Percentiles rank a stretch among this genome's conserved stretches.
Conservation (phyloP, 2,888 invertebrate species). For the Tachina lurida region DNA sequence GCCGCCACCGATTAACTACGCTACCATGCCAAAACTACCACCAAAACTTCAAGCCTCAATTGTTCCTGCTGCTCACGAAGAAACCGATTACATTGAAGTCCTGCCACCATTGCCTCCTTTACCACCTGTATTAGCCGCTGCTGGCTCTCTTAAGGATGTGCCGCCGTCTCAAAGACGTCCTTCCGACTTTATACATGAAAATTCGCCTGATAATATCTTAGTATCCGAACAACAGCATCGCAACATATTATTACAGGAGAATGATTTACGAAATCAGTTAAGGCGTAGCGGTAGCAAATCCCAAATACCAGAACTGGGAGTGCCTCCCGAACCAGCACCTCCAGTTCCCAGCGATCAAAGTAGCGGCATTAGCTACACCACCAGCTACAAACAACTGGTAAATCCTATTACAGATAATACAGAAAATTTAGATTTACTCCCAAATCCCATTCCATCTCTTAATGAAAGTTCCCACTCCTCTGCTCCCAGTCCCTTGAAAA, state of each 20-base stretch:
- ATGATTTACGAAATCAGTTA: conserved; percentile 81
- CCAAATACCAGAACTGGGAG: conserved; percentile 74
- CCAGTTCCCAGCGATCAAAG: conserved; percentile 75
- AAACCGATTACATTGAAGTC: conserved; percentile 79
- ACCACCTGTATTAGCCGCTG: conserved; percentile 67
- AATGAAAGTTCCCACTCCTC: conserved; percentile 2
- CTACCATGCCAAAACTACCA: conserved; percentile 79
- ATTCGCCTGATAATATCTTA: conserved; percentile 81
- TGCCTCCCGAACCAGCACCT: conserved; percentile 77
- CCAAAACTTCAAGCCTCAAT: conserved; percentile 60
- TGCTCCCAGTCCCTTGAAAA: conserved; percentile 22
- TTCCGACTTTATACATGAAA: conserved; percentile 81
- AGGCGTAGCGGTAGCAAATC: conserved; percentile 71
- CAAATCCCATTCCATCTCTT: conserved; percentile 74
- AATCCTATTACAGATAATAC: conserved; percentile 81
- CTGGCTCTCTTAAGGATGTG: conserved; percentile 69
- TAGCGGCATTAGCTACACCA: conserved; percentile 60
- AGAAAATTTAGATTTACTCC: conserved; percentile 77
- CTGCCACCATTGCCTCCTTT: conserved; percentile 76
- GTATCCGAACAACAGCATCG: conserved; percentile 82
- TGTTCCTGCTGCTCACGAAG: conserved; percentile 67
- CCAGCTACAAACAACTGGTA: conserved; percentile 78
- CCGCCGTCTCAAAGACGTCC: conserved; percentile 79
- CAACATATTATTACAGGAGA: conserved; percentile 81
- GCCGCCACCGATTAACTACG: conserved; percentile 81